Conservation (phyloP, 2,888 invertebrate species). For the Eristalinus aeneus region DNA sequence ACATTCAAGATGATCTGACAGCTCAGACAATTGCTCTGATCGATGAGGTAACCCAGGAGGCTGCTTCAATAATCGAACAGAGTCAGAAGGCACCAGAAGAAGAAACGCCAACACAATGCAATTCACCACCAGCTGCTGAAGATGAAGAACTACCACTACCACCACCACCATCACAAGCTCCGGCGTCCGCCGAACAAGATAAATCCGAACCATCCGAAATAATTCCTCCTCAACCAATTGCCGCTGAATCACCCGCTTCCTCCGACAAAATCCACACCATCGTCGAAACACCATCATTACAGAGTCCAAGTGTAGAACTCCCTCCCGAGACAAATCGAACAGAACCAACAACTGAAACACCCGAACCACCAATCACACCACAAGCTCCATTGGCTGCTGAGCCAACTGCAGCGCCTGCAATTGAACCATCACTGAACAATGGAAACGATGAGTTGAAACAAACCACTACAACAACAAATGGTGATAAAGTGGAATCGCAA, state of each 20-base stretch:
- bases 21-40: slow-evolving; percentile 65
- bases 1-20: slow-evolving; percentile 50
- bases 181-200: slow-evolving; percentile 43
- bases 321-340: slow-evolving; percentile 44
- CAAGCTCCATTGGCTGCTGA: slow-evolving; percentile 31
- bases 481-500: slow-evolving; percentile 63
- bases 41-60: slow-evolving; percentile 63
- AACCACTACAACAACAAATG: slow-evolving; percentile 56
- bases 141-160: slow-evolving; percentile 56
- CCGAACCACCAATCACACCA: slow-evolving; percentile 16
- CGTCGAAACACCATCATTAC: slow-evolving; percentile 50
- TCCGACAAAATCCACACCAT: slow-evolving; percentile 27
- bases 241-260: slow-evolving; percentile 51
- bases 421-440: slow-evolving; percentile 48
- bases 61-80: slow-evolving; percentile 46
- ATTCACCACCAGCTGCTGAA: slow-evolving; percentile 70
- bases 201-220: slow-evolving; percentile 47
- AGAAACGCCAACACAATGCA: slow-evolving; percentile 57
- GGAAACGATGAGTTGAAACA: slow-evolving; percentile 41
- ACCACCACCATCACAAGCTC: slow-evolving; percentile 46
- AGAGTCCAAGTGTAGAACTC: slow-evolving; percentile 32
- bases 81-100: slow-evolving; percentile 37
- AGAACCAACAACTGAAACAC: slow-evolving; percentile 24
- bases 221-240: slow-evolving; percentile 54
- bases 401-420: slow-evolving; percentile 22